Evolutionary conservation across 2,888 invertebrate genomes (phyloP), one percentile per base, ranked within the genome.

Genomic region (Coenonympha arcania): DNA sequence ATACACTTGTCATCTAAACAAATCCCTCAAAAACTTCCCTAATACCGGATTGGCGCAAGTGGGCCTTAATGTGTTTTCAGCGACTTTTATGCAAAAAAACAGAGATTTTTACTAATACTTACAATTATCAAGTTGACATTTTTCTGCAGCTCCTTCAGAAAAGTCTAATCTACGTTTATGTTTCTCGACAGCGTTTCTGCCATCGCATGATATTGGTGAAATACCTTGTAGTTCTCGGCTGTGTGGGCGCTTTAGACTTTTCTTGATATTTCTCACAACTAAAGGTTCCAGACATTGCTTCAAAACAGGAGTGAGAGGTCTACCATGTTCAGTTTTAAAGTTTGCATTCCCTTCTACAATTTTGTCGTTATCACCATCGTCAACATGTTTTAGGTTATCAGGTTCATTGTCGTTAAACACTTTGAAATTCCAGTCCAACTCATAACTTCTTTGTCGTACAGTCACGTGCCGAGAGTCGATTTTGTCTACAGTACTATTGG

Each of bases 241-340:
- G 34, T 79, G 79, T 0, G 82, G 83, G 43, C 82, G 69, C 50
- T 75, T 83, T 1, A 83, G 58, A 63, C 82, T 84, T 30, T 66
- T 73, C 56, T 84, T 84, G 19, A 83, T 69, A 62, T 84, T 83
- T 41, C 58, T 81, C 0, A 79, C 60, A 30, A 66, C 64, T 39
- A 55, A 70, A 1, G 66, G 62, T 47, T 77, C 72, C 24, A 43
- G 50, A 1, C 43, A 28, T 3, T 49, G 57, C 31, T 66, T 67
- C 1, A 64, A 22, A 3, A 57, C 55, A 0, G 79, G 79, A 8
- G 81, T 81, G 0, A 64, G 60, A 2, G 61, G 60, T 2, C 55
- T 58, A 13, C 54, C 52, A 2, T 48, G 40, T 6, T 63, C n/a
- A n/a, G n/a, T n/a, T n/a, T n/a, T n/a, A n/a, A n/a, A n/a, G n/a